phyloP scores from a whole-genome alignment of 2,888 invertebrate species.

The Schizotus pectinicornis region DNA sequence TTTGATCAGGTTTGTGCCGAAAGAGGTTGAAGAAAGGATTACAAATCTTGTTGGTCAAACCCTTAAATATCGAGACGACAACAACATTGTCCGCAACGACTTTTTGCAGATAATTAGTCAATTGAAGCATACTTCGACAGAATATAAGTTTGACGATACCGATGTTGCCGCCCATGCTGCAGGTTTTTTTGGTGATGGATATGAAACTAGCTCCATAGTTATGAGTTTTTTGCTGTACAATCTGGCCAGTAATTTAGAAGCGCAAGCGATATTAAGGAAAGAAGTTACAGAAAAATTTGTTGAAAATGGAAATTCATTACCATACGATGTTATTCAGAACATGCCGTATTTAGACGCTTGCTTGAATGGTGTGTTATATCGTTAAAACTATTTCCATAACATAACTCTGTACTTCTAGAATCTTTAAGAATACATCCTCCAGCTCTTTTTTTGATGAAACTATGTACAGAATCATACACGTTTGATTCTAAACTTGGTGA shows the following conservation, averaged over 20 bases:
- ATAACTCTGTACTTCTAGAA: constrained; percentile 32
- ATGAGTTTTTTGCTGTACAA: constrained; percentile 54
- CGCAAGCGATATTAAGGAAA: constrained; percentile 55
- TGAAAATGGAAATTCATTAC: constrained; percentile 53
- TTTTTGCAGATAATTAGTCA: constrained; percentile 57
- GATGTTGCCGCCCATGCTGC: constrained; percentile 55
- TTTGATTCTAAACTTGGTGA: constrained; percentile 33
- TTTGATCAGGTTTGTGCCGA: constrained; percentile 21
- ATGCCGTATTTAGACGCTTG: constrained; percentile 61
- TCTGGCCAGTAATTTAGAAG: constrained; percentile 53
- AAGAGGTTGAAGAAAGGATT: constrained; percentile 19
- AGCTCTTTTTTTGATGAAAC: constrained; percentile 27
- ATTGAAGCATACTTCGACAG: constrained; percentile 32
- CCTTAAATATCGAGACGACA: constrained; percentile 51
- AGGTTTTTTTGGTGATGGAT: constrained; percentile 60
- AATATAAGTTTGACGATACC: constrained; percentile 43
- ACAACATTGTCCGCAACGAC: constrained; percentile 54
- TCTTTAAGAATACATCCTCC: constrained; percentile 35
- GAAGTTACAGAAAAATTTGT: constrained; percentile 56
- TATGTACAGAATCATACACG: constrained; percentile 41
- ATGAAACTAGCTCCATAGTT: constrained; percentile 58
- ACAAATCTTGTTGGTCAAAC: constrained; percentile 44
- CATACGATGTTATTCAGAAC: constrained; percentile 59
- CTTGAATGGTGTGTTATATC: constrained; percentile 52
- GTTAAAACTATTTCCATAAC: background rate